A percentile compares a stretch with the other conserved stretches of the same genome.
Evolutionary conservation across 2,797 vertebrate genomes (phyloP).

Genomic region (Lepus townsendii): DNA sequence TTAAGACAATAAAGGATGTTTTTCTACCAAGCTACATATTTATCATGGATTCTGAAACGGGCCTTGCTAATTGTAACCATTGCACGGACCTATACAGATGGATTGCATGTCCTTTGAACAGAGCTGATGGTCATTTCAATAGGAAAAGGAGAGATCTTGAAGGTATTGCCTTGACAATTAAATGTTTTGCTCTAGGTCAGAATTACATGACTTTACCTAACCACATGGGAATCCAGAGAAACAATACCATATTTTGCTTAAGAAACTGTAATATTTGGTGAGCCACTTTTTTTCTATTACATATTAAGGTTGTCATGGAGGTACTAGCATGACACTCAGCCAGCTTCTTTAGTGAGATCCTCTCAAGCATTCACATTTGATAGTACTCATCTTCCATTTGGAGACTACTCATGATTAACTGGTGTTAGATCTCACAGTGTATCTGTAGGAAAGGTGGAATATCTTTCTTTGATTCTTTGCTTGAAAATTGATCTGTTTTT

Average conservation of each 20-base stretch:
- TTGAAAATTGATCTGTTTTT: constrained; percentile 59
- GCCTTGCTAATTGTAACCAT: background rate
- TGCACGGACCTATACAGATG: background rate
- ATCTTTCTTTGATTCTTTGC: constrained; percentile 54
- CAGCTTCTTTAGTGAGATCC: background rate
- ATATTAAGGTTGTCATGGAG: background rate
- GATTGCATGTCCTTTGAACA: background rate
- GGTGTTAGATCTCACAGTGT: constrained; percentile 18
- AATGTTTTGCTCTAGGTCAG: background rate
- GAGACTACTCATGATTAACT: constrained; percentile 32
- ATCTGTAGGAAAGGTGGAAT: constrained; percentile 44
- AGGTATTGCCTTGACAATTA: background rate
- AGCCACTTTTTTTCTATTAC: background rate
- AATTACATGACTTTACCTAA: background rate
- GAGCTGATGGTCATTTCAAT: background rate
- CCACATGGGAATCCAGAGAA: background rate
- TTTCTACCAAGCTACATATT: background rate
- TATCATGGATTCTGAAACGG: background rate
- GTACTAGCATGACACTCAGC: background rate
- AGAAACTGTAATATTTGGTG: background rate
- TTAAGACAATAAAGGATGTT: background rate
- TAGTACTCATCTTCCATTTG: background rate
- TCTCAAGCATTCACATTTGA: background rate
- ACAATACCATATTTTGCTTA: background rate
- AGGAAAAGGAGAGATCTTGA: background rate